Conservation (phyloP, 2,113 vertebrate species). For the Myiozetetes cayanensis region DNA sequence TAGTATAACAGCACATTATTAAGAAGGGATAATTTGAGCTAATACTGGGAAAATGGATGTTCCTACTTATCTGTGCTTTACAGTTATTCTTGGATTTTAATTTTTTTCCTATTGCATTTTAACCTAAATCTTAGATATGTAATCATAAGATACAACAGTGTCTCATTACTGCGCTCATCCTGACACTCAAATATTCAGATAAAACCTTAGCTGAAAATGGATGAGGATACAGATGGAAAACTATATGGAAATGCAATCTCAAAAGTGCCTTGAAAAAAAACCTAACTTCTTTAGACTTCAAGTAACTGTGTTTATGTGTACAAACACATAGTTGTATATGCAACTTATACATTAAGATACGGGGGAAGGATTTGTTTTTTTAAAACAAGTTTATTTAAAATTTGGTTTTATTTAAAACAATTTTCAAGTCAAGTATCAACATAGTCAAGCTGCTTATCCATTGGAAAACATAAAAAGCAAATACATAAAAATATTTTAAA, state of each 20-base stretch:
- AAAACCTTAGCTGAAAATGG: neutral
- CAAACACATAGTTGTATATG: neutral
- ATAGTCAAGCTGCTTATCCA: neutral
- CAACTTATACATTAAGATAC: neutral
- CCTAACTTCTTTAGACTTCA: neutral
- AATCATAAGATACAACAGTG: neutral
- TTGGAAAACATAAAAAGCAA: neutral
- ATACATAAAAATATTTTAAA: neutral
- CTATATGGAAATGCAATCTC: neutral
- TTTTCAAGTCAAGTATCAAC: neutral
- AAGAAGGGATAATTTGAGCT: neutral
- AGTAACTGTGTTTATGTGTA: neutral
- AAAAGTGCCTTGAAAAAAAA: neutral
- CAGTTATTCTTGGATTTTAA: neutral
- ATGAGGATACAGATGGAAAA: neutral
- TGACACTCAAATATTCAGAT: neutral
- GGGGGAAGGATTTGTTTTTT: neutral
- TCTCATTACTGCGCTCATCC: neutral
- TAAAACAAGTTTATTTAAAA: too few relatives aligned
- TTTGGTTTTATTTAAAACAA: neutral
- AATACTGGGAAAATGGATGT: neutral
- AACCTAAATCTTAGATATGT: neutral
- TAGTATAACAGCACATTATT: neutral
- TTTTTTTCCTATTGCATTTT: neutral
- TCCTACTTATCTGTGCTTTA: neutral